phyloP scores from a whole-genome alignment of 1,140 invertebrate species.

The Telenomus remus region DNA sequence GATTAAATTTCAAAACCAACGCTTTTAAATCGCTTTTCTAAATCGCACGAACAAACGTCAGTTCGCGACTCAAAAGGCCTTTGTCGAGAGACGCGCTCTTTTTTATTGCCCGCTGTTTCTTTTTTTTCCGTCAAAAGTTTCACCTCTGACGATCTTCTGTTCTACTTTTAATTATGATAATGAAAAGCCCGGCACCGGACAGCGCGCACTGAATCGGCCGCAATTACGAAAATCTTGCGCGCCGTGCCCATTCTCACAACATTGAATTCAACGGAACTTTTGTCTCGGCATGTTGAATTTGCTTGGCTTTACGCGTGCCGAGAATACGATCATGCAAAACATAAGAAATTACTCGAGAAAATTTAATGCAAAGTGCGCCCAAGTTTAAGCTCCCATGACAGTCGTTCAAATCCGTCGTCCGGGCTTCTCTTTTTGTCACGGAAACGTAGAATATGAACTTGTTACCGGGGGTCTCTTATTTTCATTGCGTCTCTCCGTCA shows the following conservation, averaged over 20 bases:
- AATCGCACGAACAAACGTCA: slow-evolving; percentile 21
- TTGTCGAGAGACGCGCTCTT: too few relatives aligned
- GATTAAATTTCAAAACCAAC: slow-evolving; percentile 9
- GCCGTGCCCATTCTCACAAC: slow-evolving; percentile 38
- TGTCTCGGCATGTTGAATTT: slow-evolving; percentile 43
- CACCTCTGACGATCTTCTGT: background rate
- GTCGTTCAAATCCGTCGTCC: slow-evolving; percentile 46
- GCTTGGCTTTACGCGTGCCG: slow-evolving; percentile 40
- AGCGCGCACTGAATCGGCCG: background rate
- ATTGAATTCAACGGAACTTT: slow-evolving; percentile 55
- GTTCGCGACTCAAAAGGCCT: too few relatives aligned
- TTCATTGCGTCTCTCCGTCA: slow-evolving; percentile 42
- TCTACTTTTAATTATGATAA: slow-evolving; percentile 17
- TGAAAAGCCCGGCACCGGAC: slow-evolving; percentile 10
- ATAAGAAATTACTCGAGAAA: slow-evolving; percentile 59
- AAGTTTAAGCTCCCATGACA: slow-evolving; percentile 60
- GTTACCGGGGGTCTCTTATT: slow-evolving; percentile 51
- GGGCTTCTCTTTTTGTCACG: slow-evolving; percentile 44
- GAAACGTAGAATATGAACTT: slow-evolving; percentile 56
- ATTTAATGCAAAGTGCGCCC: slow-evolving; percentile 57
- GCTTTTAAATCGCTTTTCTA: slow-evolving; percentile 5
- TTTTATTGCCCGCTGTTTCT: too few relatives aligned
- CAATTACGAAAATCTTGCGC: slow-evolving; percentile 1
- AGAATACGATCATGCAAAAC: slow-evolving; percentile 57
- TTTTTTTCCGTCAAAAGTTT: too few relatives aligned